phyloP scores from a whole-genome alignment of 2,113 vertebrate genomes.

The Dinomys branickii region DNA sequence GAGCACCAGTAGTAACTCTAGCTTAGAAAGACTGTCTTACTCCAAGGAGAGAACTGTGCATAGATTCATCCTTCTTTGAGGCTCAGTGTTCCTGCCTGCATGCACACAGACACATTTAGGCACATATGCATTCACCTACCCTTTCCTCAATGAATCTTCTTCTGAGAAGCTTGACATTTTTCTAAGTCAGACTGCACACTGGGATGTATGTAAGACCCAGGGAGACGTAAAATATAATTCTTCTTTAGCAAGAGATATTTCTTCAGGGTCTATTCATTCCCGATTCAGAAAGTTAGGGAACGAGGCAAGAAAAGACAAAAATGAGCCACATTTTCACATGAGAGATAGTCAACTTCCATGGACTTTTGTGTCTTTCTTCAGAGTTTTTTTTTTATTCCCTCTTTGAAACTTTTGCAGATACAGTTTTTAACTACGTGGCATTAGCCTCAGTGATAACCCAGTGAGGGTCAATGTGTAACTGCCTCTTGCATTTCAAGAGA shows the following conservation, averaged over 20 bases:
- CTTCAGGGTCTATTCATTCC: conserved; percentile 79
- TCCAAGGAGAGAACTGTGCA: background rate
- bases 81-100: background rate
- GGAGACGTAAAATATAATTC: conserved; percentile 64
- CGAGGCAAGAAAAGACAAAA: conserved; percentile 75
- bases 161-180: conserved; percentile 35
- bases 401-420: conserved; percentile 80
- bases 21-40: background rate
- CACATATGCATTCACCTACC: background rate
- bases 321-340: conserved; percentile 78
- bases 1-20: background rate
- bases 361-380: conserved; percentile 77
- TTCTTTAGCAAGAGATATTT: conserved; percentile 76
- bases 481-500: conserved; percentile 83
- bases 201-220: conserved; percentile 57
- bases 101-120: background rate
- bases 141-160: conserved; percentile 8
- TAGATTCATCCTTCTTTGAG: background rate
- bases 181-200: conserved; percentile 48
- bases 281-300: conserved; percentile 66
- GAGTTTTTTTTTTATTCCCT: conserved; percentile 29
- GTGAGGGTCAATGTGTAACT: conserved; percentile 78
- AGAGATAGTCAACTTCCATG: conserved; percentile 72
- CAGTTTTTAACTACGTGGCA: conserved; percentile 80
- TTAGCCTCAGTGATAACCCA: conserved; percentile 76